phyloP scores from a whole-genome alignment of 2,797 vertebrate species.

The Neosilurus hyrtlii region DNA sequence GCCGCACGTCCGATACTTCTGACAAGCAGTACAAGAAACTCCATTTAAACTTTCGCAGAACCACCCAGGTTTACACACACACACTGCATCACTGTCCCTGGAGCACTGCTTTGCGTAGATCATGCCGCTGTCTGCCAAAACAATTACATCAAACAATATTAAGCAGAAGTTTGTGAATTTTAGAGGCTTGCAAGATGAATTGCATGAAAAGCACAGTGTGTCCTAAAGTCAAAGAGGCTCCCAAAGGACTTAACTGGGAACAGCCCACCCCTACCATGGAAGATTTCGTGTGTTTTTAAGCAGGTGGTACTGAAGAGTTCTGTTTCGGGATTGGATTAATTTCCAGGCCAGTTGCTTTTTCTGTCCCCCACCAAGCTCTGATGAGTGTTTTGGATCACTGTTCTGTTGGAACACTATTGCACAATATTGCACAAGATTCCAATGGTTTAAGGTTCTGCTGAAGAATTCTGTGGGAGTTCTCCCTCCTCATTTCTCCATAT shows the following conservation, averaged over 20 bases:
- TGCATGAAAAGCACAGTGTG: not conserved
- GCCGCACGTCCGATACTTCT: constrained; percentile 22
- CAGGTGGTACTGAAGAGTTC: not conserved
- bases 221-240: no score
- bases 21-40: constrained; percentile 54
- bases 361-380: no score
- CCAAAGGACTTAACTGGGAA: no score
- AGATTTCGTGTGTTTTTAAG: not conserved
- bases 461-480: no score
- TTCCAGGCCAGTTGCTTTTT: not conserved
- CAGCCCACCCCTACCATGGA: no score
- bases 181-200: not conserved
- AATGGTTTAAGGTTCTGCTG: no score
- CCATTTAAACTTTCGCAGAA: constrained; percentile 40
- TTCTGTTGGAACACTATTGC: no score
- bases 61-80: constrained; percentile 62
- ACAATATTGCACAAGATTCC: no score
- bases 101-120: constrained; percentile 53
- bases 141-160: not conserved
- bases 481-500: no score
- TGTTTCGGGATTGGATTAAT: not conserved
- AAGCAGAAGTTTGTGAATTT: not conserved
- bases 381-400: no score
- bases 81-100: constrained; percentile 48
- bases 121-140: constrained; percentile 59